Evolutionary conservation across 2,797 vertebrate species (phyloP), one percentile per base, ranked within the genome.

Genomic region (Halcyon chelicuti): DNA sequence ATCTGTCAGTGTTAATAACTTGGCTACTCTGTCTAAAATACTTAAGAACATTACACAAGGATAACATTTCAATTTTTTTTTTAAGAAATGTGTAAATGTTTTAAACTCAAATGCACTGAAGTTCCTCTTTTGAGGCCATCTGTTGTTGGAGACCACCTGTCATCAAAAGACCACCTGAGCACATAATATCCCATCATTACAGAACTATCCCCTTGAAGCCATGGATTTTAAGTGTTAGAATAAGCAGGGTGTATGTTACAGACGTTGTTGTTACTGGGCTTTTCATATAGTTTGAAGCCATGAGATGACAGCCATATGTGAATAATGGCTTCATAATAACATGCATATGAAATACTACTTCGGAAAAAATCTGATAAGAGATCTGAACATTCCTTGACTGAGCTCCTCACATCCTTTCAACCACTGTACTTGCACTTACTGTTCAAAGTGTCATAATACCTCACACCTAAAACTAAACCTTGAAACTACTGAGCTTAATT

Each of bases 1-100:
- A 93, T 81, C 97, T 96, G 96, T 97, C 97, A 95, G 58, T 72
- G 91, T 33, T 93, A 96, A 92, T 93, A 80, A 95, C 96, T 97
- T 90, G 86, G 96, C 88, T 85, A 65, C 90, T 95, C 95, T 55
- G 93, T 94, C 94, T 93, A 65, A 96, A 94, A 95, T 73, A 76
- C 95, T 94, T 88, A 60, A 95, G 95, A 96, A 94, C 91, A 89
- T 78, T 88, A 94, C 93, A 86, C 49, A 14, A 89, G 95, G 95
- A 72, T 74, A 88, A 82, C 94, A 83, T 96, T 96, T 95, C 60
- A 81, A 26, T 5, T 6, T 46, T 81, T 49, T 75, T 93, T 74
- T 80, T 78, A 82, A 89, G 88, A 94, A 92, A 86, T 13, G 72
- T 49, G 85, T 83, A 88, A 90, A 88, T 93, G 90, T 89, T 95